Percentiles rank a stretch among this genome's conserved stretches.
These are phyloP conservation scores for Drosophila littoralis DNA, from an alignment of 1,140 invertebrate genomes.

Conservation along the genomic window DNA sequence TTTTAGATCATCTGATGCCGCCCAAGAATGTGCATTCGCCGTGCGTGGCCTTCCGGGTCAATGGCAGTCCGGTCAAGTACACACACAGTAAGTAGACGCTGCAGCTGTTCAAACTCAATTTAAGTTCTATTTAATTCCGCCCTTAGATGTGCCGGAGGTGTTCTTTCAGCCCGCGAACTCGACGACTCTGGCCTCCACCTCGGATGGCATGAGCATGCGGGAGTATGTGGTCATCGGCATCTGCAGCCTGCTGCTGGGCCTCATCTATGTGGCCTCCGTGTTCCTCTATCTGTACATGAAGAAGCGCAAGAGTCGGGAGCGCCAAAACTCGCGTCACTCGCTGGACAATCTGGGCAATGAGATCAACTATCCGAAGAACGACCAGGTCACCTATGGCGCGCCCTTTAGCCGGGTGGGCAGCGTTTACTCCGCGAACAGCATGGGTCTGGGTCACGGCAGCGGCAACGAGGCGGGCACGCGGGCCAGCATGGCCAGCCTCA, in stretches of 20 bases:
- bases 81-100: conserved; percentile 87
- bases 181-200: conserved; percentile 84
- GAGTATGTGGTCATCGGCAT: conserved; percentile 93
- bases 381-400: conserved; percentile 79
- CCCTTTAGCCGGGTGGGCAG: conserved; percentile 75
- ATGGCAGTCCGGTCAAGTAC: conserved; percentile 89
- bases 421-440: conserved; percentile 70
- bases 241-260: conserved; percentile 90
- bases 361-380: conserved; percentile 81
- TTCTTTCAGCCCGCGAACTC: conserved; percentile 89
- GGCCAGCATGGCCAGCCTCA: conserved; percentile 66
- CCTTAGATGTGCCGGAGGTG: conserved; percentile 90
- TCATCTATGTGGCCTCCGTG: conserved; percentile 93
- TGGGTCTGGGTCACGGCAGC: conserved; percentile 45
- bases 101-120: background rate
- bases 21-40: conserved; percentile 88
- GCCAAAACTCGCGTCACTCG: conserved; percentile 67
- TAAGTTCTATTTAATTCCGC: background rate
- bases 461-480: conserved; percentile 61
- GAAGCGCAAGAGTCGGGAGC: conserved; percentile 83
- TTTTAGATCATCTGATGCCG: conserved; percentile 60
- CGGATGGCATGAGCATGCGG: conserved; percentile 86
- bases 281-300: conserved; percentile 91
- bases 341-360: conserved; percentile 72
- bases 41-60: conserved; percentile 93